Conservation (phyloP, 2,113 vertebrate species). For the Megaptera novaeangliae region DNA sequence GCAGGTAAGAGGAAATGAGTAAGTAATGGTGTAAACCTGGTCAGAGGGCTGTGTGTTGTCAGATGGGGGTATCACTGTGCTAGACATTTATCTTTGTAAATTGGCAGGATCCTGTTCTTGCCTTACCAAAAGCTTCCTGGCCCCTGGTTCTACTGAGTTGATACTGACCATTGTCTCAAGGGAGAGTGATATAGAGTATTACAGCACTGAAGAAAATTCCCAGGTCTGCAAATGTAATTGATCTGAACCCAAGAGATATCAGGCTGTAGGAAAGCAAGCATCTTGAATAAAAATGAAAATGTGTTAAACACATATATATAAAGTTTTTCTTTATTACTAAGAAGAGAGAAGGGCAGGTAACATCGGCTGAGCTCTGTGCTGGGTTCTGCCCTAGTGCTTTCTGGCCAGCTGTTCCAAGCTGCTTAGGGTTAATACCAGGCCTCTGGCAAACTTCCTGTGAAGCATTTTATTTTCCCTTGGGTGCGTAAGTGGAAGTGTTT, state of each 20-base stretch:
- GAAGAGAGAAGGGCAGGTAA: not conserved
- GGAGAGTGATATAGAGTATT: not conserved
- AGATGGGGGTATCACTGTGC: not conserved
- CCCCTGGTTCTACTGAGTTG: not conserved
- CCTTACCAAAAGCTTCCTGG: not conserved
- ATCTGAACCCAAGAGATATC: not conserved
- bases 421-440: not conserved
- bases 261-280: not conserved
- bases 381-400: not conserved
- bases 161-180: not conserved
- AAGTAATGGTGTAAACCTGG: not conserved
- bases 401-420: not conserved
- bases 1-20: conserved; percentile 83
- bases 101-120: not conserved
- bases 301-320: not conserved
- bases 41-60: not conserved
- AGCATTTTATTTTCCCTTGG: not conserved
- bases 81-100: not conserved
- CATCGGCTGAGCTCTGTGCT: not conserved
- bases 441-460: not conserved
- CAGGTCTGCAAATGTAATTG: not conserved
- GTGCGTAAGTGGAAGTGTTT: not conserved
- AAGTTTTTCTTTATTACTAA: not conserved
- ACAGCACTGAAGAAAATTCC: not conserved
- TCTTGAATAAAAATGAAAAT: not conserved